Conservation (phyloP, 2,113 vertebrate genomes). For the Formicarius rufipectus region DNA sequence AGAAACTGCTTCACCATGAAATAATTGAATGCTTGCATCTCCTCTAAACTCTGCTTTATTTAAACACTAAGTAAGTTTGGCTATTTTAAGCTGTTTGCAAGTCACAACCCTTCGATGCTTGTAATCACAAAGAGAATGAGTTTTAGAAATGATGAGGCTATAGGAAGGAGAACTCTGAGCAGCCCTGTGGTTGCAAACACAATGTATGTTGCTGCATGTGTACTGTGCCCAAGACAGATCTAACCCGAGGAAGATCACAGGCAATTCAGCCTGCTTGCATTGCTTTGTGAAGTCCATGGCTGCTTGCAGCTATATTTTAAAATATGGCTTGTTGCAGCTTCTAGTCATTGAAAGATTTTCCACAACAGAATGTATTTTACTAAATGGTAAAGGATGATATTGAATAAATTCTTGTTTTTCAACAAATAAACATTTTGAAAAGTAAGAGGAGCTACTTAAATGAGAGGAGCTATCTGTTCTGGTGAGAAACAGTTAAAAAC, state of each 20-base stretch:
- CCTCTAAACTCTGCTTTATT: not conserved
- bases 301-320: not conserved
- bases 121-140: not conserved
- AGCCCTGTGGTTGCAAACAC: not conserved
- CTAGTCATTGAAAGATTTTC: not conserved
- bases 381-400: not conserved
- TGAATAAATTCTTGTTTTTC: not conserved
- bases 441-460: not conserved
- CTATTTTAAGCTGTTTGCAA: not conserved
- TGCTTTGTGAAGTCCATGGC: not conserved
- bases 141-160: not conserved
- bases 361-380: not conserved
- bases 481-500: not conserved
- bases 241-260: not conserved
- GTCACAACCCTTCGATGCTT: not conserved
- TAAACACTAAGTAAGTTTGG: not conserved
- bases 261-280: not conserved
- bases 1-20: not conserved
- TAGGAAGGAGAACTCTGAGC: not conserved
- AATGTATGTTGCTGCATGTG: fast-evolving
- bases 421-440: not conserved
- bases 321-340: not conserved
- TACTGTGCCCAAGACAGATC: not conserved
- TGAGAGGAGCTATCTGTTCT: not conserved
- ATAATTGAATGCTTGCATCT: not conserved